Conservation (phyloP, 64 coral and sea anemone species). For the Hydrozoanthus tunicans region DNA sequence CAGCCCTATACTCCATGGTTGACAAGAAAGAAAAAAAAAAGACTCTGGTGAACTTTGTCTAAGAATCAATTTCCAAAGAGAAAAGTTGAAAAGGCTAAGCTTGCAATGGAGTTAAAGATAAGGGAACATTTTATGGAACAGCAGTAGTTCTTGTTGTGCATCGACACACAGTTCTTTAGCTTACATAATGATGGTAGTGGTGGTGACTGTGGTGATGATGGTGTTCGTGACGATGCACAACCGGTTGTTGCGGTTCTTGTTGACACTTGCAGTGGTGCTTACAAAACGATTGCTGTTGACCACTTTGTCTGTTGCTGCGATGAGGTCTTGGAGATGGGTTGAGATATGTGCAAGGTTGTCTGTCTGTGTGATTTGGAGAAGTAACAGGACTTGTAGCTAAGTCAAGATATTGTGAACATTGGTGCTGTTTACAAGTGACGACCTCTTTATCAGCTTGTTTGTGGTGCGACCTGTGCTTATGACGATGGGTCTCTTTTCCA, state of each 20-base stretch:
- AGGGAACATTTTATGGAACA: not conserved
- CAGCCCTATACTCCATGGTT: no score
- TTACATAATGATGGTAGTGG: slow-evolving; percentile 93
- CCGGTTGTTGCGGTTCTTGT: slow-evolving; percentile 60
- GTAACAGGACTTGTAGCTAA: slow-evolving; percentile 85
- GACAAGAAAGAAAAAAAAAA: no score
- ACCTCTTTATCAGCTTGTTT: slow-evolving; percentile 58
- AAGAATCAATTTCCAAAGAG: no score
- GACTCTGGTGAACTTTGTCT: no score
- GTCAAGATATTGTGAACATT: slow-evolving; percentile 84
- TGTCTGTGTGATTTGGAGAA: slow-evolving; percentile 80
- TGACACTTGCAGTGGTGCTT: slow-evolving; percentile 58
- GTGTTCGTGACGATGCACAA: slow-evolving; percentile 85
- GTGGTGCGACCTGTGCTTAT: slow-evolving; percentile 69
- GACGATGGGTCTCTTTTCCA: slow-evolving; percentile 53
- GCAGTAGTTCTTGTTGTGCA: not conserved
- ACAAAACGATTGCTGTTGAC: slow-evolving; percentile 31
- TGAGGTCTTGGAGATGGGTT: slow-evolving; percentile 66
- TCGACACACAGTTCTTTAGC: not conserved
- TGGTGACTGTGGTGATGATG: slow-evolving; percentile 92
- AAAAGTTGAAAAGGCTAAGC: not conserved
- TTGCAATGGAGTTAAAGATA: not conserved
- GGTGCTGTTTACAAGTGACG: slow-evolving; percentile 40
- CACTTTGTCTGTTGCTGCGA: slow-evolving; percentile 53
- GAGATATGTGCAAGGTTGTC: slow-evolving; percentile 55